Evolutionary conservation across 2,888 invertebrate species (phyloP).

Genomic region (Leptinotarsa haldemani): DNA sequence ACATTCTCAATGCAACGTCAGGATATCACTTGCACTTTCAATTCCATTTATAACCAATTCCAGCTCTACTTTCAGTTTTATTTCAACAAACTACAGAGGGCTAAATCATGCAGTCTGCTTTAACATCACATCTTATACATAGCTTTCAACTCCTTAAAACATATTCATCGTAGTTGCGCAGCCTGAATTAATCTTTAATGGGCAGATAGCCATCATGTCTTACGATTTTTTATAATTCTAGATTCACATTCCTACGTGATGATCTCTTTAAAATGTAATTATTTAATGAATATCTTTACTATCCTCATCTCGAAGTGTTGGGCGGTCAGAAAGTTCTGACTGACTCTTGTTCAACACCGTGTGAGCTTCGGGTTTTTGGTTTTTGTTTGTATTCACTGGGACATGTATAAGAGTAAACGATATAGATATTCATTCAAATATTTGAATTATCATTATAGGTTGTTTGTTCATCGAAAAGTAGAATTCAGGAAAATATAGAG

Average conservation of each 20-base stretch:
- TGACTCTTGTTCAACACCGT: constrained; percentile 21
- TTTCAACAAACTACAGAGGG: constrained; percentile 20
- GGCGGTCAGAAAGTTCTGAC: constrained; percentile 14
- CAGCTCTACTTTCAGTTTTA: constrained; percentile 5
- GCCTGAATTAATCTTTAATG: constrained; percentile 49
- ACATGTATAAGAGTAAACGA: no score
- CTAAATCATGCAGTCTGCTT: constrained; percentile 30
- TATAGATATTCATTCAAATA: no score
- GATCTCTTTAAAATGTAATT: constrained; percentile 51
- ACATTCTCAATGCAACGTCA: constrained; percentile 26
- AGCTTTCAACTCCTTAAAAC: constrained; percentile 35
- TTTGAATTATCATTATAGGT: no score
- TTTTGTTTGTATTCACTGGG: no score
- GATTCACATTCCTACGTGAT: constrained; percentile 50
- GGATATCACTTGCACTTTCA: constrained; percentile 37
- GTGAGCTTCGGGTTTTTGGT: neutral
- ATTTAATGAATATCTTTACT: constrained; percentile 38
- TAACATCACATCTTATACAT: constrained; percentile 25
- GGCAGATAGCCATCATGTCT: constrained; percentile 49
- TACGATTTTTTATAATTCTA: constrained; percentile 47
- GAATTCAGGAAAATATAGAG: no score
- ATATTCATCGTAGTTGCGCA: constrained; percentile 30
- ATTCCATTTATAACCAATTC: neutral
- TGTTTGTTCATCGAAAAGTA: no score
- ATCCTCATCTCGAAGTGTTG: constrained; percentile 32